A percentile compares a stretch with the other conserved stretches of the same genome.
Conservation (phyloP, 2,888 invertebrate genomes). For the Tachina fera region DNA sequence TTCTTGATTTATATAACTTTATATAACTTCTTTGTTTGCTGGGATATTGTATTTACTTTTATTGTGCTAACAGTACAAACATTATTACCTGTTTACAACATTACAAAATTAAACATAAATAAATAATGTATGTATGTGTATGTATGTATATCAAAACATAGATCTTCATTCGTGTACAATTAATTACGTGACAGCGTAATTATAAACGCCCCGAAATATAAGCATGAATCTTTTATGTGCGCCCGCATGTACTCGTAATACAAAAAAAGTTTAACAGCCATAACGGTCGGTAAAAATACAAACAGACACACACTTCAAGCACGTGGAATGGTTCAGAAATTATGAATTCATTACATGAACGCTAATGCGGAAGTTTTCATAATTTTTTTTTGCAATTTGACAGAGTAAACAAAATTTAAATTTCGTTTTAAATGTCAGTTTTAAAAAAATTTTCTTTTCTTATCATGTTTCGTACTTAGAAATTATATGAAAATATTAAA, state of each 20-base stretch:
- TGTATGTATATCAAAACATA: background rate
- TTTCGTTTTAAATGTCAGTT: conserved; percentile 1
- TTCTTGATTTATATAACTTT: too few species aligned
- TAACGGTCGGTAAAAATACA: conserved; percentile 4
- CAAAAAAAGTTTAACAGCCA: conserved; percentile 19
- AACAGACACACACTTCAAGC: background rate
- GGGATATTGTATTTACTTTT: too few species aligned
- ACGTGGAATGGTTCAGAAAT: conserved; percentile 34
- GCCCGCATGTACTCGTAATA: background rate
- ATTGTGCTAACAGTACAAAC: too few species aligned
- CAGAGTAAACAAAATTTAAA: conserved; percentile 18
- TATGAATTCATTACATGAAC: conserved; percentile 40
- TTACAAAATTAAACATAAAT: too few species aligned
- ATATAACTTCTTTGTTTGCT: too few species aligned
- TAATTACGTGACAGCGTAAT: background rate
- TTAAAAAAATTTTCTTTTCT: too few species aligned
- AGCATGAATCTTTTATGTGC: background rate
- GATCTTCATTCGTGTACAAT: background rate
- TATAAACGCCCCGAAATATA: background rate
- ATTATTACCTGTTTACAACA: too few species aligned
- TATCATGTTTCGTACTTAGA: too few species aligned
- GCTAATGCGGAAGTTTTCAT: conserved; percentile 41
- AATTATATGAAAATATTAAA: too few species aligned
- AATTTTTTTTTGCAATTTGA: conserved; percentile 16
- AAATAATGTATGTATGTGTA: too few species aligned